Conservation (phyloP, 1,140 invertebrate species). For the Stenopsyche tienmushanensis region DNA sequence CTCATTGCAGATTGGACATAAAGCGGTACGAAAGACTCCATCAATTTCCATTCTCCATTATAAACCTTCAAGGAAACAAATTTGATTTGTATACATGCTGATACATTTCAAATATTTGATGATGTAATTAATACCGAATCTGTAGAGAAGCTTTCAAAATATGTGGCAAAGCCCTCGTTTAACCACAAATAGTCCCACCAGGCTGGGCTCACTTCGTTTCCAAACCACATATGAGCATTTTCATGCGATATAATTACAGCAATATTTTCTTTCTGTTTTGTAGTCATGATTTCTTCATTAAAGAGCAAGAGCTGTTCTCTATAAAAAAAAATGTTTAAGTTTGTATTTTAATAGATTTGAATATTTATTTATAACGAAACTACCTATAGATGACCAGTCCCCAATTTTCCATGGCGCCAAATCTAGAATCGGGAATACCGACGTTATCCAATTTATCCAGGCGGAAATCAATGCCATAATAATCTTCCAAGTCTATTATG, state of each 20-base stretch:
- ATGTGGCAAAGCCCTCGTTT: slow-evolving; percentile 70
- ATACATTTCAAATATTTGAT: neutral
- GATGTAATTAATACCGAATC: slow-evolving; percentile 46
- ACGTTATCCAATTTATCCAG: slow-evolving; percentile 65
- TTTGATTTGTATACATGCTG: neutral
- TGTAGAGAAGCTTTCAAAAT: slow-evolving; percentile 54
- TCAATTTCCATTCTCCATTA: slow-evolving; percentile 69
- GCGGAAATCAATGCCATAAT: slow-evolving; percentile 52
- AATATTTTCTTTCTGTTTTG: slow-evolving; percentile 50
- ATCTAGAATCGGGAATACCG: slow-evolving; percentile 75
- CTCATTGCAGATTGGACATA: slow-evolving; percentile 65
- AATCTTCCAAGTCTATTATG: slow-evolving; percentile 50
- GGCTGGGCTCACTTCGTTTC: slow-evolving; percentile 64
- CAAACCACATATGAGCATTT: slow-evolving; percentile 70
- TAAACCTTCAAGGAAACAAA: neutral
- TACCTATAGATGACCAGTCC: slow-evolving; percentile 72
- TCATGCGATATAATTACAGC: slow-evolving; percentile 62
- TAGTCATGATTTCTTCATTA: slow-evolving; percentile 49
- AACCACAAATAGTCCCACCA: slow-evolving; percentile 62
- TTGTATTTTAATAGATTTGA: neutral
- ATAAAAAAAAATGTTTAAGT: slow-evolving; percentile 20
- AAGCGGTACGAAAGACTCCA: slow-evolving; percentile 77
- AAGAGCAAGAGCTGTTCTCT: slow-evolving; percentile 52
- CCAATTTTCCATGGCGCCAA: slow-evolving; percentile 85
- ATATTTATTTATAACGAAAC: neutral